Percentiles rank a stretch among this genome's conserved stretches.
Evolutionary conservation across 2,888 invertebrate genomes (phyloP).

Genomic region (Papilio protenor): DNA sequence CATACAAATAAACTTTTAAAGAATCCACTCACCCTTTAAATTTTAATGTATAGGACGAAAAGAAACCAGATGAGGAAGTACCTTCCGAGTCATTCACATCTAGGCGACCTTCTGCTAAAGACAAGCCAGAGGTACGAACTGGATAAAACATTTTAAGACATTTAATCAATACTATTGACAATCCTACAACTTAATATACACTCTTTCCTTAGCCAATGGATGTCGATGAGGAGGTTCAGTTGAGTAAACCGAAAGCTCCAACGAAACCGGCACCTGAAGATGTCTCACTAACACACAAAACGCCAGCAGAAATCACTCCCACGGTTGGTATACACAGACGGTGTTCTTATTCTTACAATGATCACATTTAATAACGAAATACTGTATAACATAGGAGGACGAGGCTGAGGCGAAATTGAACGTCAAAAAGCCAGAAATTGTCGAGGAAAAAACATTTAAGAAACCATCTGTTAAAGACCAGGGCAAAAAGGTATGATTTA

Average conservation of each 20-base stretch:
- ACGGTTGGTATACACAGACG: constrained; percentile 70
- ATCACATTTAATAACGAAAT: constrained; percentile 14
- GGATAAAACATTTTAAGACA: constrained; percentile 3
- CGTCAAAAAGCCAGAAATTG: constrained; percentile 78
- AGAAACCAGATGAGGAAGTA: constrained; percentile 66
- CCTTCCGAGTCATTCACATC: constrained; percentile 71
- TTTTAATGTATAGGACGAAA: constrained; percentile 58
- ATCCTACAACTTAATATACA: constrained; percentile 17
- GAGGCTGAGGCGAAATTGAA: constrained; percentile 78
- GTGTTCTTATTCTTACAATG: constrained; percentile 17
- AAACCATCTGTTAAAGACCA: constrained; percentile 71
- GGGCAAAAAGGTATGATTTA: constrained; percentile 64
- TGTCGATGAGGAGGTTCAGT: constrained; percentile 76
- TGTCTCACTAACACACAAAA: constrained; percentile 79
- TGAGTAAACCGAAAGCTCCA: constrained; percentile 72
- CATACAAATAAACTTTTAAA: constrained; percentile 20
- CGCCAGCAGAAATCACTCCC: constrained; percentile 75
- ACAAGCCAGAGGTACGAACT: constrained; percentile 70
- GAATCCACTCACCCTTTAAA: constrained; percentile 46
- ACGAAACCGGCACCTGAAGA: constrained; percentile 77
- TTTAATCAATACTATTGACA: background rate
- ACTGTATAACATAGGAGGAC: constrained; percentile 63
- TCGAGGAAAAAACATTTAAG: constrained; percentile 78
- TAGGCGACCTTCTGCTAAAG: constrained; percentile 76
- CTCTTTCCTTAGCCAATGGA: constrained; percentile 70